Base-by-base conservation (phyloP, 2,113 vertebrate species). In the Caranx melampygus region DNA sequence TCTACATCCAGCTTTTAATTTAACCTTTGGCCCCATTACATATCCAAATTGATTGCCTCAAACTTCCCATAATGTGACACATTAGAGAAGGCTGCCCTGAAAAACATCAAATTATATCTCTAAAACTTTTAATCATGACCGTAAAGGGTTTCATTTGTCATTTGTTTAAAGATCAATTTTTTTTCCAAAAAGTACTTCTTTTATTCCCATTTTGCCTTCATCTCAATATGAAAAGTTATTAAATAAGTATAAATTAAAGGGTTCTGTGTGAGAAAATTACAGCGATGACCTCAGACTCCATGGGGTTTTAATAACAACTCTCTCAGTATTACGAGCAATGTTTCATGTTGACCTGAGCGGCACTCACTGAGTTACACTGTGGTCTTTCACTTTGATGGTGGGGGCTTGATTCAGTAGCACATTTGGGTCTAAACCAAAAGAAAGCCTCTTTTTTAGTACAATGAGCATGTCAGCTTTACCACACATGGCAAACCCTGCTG, bases 391-490 rank as follows among this genome's bases (percentile, higher is more conserved):
- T 90, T 88, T 83, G 85, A 92, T 87, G 82, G 81, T 81, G 70
- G 77, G 51, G 66, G 65, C 74, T 85, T 75, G 87, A 91, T 89
- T 89, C 87, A 91, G 91, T 90, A 89, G 89, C 92, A 90, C 86
- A 79, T 88, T 88, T 87, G 88, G 83, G 75, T 81, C 85, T 47
- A 64, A 72, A 88, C 77, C 49, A 87, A 75, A 78, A 75, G 55
- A 77, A 59, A 86, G 47, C 45, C 78, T 84, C 52, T 79, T 79
- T 79, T 81, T 88, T 84, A 79, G 86, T 92, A 84, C 89, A 91
- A 85, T 76, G 81, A 89, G 85, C 85, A 91, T 93, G 91, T 89
- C 78, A 75, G 90, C 81, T 79, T 84, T 91, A 87, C 91, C 89
- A 93, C 90, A 87, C 91, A 92, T 88, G 88, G 91, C 80, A 89